These are phyloP conservation scores for Platyura marginata DNA, from an alignment of 1,140 invertebrate genomes.

Conservation along the genomic window DNA sequence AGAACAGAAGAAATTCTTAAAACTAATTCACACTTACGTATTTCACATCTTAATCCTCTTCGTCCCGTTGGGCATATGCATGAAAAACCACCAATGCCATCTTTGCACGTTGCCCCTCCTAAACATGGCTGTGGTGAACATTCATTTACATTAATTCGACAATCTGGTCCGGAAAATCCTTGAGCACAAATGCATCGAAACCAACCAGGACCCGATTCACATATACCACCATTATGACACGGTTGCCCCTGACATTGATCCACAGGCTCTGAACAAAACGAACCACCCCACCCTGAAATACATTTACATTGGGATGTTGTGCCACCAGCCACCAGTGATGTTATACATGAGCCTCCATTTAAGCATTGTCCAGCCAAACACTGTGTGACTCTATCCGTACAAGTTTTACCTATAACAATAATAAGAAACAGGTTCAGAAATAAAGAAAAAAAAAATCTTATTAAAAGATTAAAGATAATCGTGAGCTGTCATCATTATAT, in stretches of 20 bases:
- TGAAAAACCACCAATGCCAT: conserved; percentile 52
- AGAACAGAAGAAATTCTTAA: not conserved
- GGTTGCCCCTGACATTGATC: conserved; percentile 28
- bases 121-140: conserved; percentile 65
- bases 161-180: conserved; percentile 64
- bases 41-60: conserved; percentile 49
- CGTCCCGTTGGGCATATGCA: conserved; percentile 66
- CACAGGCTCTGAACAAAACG: conserved; percentile 19
- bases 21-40: conserved; percentile 13
- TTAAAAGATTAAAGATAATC: not conserved
- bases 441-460: not conserved
- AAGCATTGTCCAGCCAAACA: conserved; percentile 32
- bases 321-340: conserved; percentile 13
- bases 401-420: conserved; percentile 14
- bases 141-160: conserved; percentile 57
- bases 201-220: conserved; percentile 59
- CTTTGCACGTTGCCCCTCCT: conserved; percentile 65
- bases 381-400: conserved; percentile 19
- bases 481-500: too few species aligned
- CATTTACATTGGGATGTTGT: conserved; percentile 19
- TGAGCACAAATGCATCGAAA: conserved; percentile 60
- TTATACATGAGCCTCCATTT: conserved; percentile 56
- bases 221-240: conserved; percentile 59
- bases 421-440: not conserved
- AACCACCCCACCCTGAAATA: conserved; percentile 18